Percentiles rank a stretch among this genome's conserved stretches.
Conservation (phyloP, 2,888 invertebrate genomes). For the Meghimatium bilineatum region DNA sequence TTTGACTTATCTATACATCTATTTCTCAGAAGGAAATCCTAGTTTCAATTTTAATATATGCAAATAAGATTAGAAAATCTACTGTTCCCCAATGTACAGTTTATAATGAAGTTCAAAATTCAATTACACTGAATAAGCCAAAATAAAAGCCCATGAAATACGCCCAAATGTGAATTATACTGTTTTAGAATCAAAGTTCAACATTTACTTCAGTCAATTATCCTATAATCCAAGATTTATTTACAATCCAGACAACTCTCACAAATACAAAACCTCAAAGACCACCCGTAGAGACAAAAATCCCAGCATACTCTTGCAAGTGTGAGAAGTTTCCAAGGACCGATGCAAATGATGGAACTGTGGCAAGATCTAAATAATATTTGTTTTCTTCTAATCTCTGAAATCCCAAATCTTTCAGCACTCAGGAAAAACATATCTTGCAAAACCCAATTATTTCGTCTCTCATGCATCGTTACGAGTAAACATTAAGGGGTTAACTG, state of each 20-base stretch:
- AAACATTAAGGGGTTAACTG: conserved; percentile 25
- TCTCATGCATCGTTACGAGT: conserved; percentile 13
- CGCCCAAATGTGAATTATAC: too few relatives aligned
- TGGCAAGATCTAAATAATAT: neutral
- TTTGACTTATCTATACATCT: too few relatives aligned
- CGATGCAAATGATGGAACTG: neutral
- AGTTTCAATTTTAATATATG: too few relatives aligned
- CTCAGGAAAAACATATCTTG: conserved; percentile 11
- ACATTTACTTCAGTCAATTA: too few relatives aligned
- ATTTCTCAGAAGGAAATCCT: too few relatives aligned
- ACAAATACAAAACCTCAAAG: neutral
- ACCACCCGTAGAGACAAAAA: neutral
- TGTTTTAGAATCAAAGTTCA: too few relatives aligned
- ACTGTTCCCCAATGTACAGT: too few relatives aligned
- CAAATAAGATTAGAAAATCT: too few relatives aligned
- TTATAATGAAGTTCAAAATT: too few relatives aligned
- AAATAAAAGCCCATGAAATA: too few relatives aligned
- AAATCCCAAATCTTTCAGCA: conserved; percentile 1
- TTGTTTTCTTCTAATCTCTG: neutral
- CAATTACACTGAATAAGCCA: too few relatives aligned
- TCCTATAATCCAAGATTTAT: too few relatives aligned
- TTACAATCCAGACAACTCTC: neutral
- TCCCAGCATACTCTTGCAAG: neutral
- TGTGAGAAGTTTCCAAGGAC: neutral
- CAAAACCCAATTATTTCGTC: conserved; percentile 32